These are phyloP conservation scores for Pogoniulus pusillus DNA, from an alignment of 2,797 vertebrate genomes.

Conservation along the genomic window DNA sequence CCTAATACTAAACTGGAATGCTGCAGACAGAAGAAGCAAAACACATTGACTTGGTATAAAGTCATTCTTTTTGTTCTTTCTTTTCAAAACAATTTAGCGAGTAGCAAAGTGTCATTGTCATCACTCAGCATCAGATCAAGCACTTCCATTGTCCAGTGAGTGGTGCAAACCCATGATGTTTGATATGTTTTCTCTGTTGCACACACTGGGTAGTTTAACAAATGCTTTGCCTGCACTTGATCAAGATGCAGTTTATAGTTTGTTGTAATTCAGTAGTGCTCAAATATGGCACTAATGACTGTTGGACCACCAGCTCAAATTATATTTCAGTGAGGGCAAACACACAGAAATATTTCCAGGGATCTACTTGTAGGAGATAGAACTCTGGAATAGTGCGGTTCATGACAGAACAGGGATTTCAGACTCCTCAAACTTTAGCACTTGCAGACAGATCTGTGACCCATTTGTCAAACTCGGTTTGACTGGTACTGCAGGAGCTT, in stretches of 20 bases:
- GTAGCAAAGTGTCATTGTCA: constrained; percentile 2
- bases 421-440: not conserved
- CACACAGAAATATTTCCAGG: not conserved
- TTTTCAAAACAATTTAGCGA: not conserved
- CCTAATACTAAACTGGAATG: not conserved
- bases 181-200: not conserved
- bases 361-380: not conserved
- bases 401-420: not conserved
- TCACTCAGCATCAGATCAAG: not conserved
- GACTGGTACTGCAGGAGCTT: not conserved
- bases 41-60: not conserved
- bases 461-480: not conserved
- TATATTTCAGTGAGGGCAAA: constrained; percentile 8
- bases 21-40: not conserved
- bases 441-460: not conserved
- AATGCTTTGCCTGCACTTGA: constrained; percentile 17
- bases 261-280: constrained; percentile 10
- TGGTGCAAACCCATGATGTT: constrained; percentile 3
- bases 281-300: constrained; percentile 10
- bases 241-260: constrained; percentile 32
- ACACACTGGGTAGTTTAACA: not conserved
- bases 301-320: constrained; percentile 1
- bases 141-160: not conserved
- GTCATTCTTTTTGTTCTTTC: constrained; percentile 23
- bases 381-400: not conserved